Base-by-base conservation (phyloP, 2,888 invertebrate species). In the Mythimna albipuncta region DNA sequence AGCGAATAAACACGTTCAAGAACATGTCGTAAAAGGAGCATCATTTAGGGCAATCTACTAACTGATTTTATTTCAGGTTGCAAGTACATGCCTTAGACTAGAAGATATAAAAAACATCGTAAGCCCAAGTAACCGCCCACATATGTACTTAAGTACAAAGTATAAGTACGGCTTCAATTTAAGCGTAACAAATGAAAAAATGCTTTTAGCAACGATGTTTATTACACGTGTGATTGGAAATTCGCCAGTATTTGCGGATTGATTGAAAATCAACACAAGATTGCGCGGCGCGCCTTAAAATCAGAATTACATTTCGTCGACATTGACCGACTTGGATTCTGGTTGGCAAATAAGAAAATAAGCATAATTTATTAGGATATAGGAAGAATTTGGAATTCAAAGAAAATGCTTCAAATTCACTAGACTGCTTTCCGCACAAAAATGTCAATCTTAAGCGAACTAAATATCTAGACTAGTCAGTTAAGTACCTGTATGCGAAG, bases 101-200 rank as follows among this genome's bases (percentile, higher is more conserved):
- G 13, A 32, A 62, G 32, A 11, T n/a, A 76, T 57, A 76, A 69
- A 76, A 44, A 13, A 9, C 21, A 38, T 19, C 32, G 6, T 52
- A 55, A 57, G 32, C 50, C 52, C 47, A 52, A 64, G 59, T 67
- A 67, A 63, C 13, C 13, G 44, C 54, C 11, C n/a, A n/a, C 35
- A 38, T 55, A 21, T 11, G 19, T 26, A 10, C n/a, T 16, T 21
- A 59, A 70, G 47, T 44, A 70, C 62, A 35, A 73, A 47, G 44
- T 75, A 62, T 68, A 74, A 44, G 73, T 68, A 69, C 79, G 61
- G 69, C 55, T 81, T 69, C 78, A 75, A 74, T 81, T 81, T 86
- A 83, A 87, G 78, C 84, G 81, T 83, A 85, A 87, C 84, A 89
- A 89, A 91, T 89, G 87, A 88, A 86, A 81, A 81, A 90, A 89